Evolutionary conservation across 2,113 vertebrate species (phyloP).

Genomic region (Willisornis vidua): DNA sequence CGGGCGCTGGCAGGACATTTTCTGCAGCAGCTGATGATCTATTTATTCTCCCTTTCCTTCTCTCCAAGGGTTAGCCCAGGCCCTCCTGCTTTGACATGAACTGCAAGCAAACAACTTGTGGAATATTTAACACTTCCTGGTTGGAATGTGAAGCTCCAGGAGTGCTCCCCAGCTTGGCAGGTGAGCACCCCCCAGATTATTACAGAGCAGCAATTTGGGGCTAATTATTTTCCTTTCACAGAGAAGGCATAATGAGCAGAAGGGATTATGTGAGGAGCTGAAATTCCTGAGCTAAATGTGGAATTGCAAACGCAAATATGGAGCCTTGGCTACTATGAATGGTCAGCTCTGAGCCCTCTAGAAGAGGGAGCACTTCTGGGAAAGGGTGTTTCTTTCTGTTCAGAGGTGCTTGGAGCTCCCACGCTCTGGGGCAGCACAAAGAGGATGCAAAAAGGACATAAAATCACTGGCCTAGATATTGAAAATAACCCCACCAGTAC

Average conservation of each 20-base stretch:
- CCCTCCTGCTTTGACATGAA: constrained; percentile 19
- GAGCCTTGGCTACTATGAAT: not conserved
- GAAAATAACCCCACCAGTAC: not conserved
- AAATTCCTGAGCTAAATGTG: constrained; percentile 9
- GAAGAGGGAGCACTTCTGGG: not conserved
- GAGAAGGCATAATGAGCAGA: not conserved
- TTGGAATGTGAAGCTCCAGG: not conserved
- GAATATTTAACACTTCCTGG: not conserved
- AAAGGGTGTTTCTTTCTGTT: not conserved
- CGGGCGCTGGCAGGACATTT: constrained; percentile 12
- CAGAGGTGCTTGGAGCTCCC: not conserved
- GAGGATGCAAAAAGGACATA: not conserved
- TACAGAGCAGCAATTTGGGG: not conserved
- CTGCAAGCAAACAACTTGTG: not conserved
- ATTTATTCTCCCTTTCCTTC: constrained; percentile 51
- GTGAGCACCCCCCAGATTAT: not conserved
- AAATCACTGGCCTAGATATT: rapidly evolving
- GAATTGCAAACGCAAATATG: not conserved
- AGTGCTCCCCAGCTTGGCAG: not conserved
- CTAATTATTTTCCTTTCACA: not conserved
- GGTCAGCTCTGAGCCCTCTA: not conserved
- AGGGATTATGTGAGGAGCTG: not conserved
- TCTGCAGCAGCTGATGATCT: constrained; percentile 25
- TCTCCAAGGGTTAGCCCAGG: constrained; percentile 21
- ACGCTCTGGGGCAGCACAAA: not conserved